These are phyloP conservation scores for Channa striata DNA, from an alignment of 2,797 vertebrate species.

Conservation along the genomic window DNA sequence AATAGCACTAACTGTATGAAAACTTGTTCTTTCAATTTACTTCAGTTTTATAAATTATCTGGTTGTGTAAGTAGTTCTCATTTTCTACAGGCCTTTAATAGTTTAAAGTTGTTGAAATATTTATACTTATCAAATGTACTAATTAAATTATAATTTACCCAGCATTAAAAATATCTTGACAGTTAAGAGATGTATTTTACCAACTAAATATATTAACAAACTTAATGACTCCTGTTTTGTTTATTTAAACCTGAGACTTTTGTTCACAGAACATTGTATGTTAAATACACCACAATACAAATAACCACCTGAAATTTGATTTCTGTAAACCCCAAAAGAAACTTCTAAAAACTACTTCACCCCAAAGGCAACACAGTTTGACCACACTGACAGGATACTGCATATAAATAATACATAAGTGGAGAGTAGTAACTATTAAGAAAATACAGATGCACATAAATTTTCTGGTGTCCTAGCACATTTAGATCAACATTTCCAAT, in stretches of 20 bases:
- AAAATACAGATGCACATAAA: background rate
- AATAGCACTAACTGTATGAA: background rate
- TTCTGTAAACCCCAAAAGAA: slow-evolving; percentile 13
- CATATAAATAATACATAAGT: background rate
- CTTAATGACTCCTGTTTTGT: slow-evolving; percentile 26
- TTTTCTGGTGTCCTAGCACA: background rate
- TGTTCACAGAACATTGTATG: slow-evolving; percentile 55
- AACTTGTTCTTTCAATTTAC: slow-evolving; percentile 7
- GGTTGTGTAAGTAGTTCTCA: slow-evolving; percentile 39
- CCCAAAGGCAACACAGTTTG: slow-evolving; percentile 9
- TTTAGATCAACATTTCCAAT: background rate
- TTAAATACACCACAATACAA: slow-evolving; percentile 41
- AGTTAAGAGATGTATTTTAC: slow-evolving; percentile 72
- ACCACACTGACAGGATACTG: background rate
- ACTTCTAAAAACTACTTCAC: slow-evolving; percentile 7
- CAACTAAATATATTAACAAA: slow-evolving; percentile 70
- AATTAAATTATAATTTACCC: slow-evolving; percentile 32
- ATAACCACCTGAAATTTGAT: slow-evolving; percentile 6
- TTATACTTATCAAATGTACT: slow-evolving; percentile 43
- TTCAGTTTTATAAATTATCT: slow-evolving; percentile 17
- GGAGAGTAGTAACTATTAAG: background rate
- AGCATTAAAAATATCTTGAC: slow-evolving; percentile 28
- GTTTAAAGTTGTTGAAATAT: slow-evolving; percentile 37
- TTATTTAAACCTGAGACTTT: slow-evolving; percentile 57
- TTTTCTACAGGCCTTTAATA: slow-evolving; percentile 41